Base-by-base conservation (phyloP, 2,888 invertebrate genomes). In the Tromatobia lineatoria region DNA sequence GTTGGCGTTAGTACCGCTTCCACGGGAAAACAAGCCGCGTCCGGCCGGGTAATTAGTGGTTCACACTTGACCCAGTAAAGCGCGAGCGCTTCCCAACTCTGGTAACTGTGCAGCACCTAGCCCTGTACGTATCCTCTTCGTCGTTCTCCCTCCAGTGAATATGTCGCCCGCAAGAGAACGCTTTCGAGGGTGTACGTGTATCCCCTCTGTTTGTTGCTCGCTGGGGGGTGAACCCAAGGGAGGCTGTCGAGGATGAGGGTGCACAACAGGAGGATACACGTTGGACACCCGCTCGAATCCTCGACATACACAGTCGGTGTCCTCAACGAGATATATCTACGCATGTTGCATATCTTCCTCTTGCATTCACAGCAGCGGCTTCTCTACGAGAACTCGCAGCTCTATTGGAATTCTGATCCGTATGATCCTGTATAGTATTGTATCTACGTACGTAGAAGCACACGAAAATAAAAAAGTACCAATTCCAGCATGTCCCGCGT, bases 11-110 rank as follows among this genome's bases (percentile, higher is more conserved):
- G 42, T 45, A 45, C 38, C 38, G 57, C 25, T 79, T 70, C 67
- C 73, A 83, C 76, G 67, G 76, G 66, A 79, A 82, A 82, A 84
- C 85, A 83, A 84, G 85, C 80, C 80, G 50, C 73, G 79, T 77
- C 82, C 70, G 75, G 71, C 70, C 69, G 85, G 87, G 87, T 91
- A 91, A 91, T 91, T 91, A 91, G 91, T 80, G 88, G 89, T 87
- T 88, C 85, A 81, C 88, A 90, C 91, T 91, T 91, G 91, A 90
- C 90, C 90, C 86, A 89, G 87, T 88, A 88, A 85, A 89, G 73
- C 71, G 23, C 25, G 20, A n/a, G 76, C 66, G 67, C 45, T 73
- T 69, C 77, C 80, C 34, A 73, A 45, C 76, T 77, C 64, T 42
- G 61, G 67, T 64, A 52, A 76, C 83, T 61, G 59, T 80, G 50